Evolutionary conservation across 2,113 vertebrate genomes (phyloP), one percentile per base, ranked within the genome.

Genomic region (Cyprinodon tularosa): DNA sequence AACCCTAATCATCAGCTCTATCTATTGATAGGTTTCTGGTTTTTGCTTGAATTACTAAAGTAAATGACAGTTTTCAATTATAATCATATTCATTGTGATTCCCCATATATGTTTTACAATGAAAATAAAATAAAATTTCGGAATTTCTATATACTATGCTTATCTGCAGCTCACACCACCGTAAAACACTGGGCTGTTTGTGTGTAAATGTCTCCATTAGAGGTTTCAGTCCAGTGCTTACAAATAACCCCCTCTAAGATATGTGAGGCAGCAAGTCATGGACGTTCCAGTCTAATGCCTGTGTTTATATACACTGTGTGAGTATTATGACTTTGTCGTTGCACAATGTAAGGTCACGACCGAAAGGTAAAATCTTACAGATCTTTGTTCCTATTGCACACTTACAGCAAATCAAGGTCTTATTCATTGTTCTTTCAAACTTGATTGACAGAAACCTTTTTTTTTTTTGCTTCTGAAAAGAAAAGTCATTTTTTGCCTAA

Each of bases 221-320:
- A 70, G 47, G 76, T 80, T 84, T 83, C 66, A 84, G 74, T 76
- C 67, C 71, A 70, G 66, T 72, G 71, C 75, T 70, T 71, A 69
- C 60, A 72, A 44, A 50, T 4, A 66, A 47, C 57, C 15, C 61
- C 45, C 12, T 65, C 42, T 13, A 66, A 76, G 45, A 50, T 42
- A 76, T 76, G 71, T 74, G 72, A 59, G 62, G 74, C 65, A 88
- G 13, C 47, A 81, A 84, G 76, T 81, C 70, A 64, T 75, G 66
- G 84, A 47, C 5, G 81, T 87, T 88, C 73, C 77, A 73, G 81
- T 86, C 73, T 71, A 66, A 72, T 38, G 71, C 81, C 42, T 72
- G 67, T 62, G 84, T 79, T 80, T 62, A 71, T 65, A 68, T 48
- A 81, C 72, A 74, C 62, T 57, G 77, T 77, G 74, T 80, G 63